Evolutionary conservation across 92 coral and sea anemone species (phyloP).

Genomic region (Palythoa grandis): DNA sequence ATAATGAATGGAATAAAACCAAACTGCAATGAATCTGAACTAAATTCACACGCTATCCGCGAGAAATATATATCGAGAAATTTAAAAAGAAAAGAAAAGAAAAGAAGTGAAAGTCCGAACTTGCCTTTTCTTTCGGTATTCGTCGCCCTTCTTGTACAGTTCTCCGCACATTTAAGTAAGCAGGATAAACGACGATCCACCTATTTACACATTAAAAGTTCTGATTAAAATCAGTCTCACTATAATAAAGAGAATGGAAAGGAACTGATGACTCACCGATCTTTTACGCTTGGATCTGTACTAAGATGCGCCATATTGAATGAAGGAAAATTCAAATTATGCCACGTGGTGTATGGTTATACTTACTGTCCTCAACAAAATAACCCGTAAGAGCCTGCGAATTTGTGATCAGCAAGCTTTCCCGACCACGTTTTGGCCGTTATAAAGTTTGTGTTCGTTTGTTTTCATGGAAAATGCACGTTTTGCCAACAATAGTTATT

Average conservation of each 20-base stretch:
- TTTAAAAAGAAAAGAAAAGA: neutral
- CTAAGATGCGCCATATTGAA: conserved; percentile 93
- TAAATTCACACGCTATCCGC: too few species aligned
- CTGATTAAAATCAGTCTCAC: neutral
- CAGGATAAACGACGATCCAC: conserved; percentile 94
- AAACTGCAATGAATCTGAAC: too few species aligned
- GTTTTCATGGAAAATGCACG: conserved; percentile 13
- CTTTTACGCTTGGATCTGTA: conserved; percentile 82
- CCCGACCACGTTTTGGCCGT: conserved; percentile 49
- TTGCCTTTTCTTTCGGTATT: conserved; percentile 87
- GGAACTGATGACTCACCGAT: conserved; percentile 69
- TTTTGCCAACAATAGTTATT: neutral
- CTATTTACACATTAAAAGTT: conserved; percentile 43
- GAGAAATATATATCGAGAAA: too few species aligned
- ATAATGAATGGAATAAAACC: too few species aligned
- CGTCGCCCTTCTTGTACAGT: conserved; percentile 94
- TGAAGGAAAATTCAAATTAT: neutral
- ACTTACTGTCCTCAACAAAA: conserved; percentile 9
- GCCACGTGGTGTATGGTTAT: conserved; percentile 23
- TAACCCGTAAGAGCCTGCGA: neutral
- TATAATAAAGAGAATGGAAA: neutral
- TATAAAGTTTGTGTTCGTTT: conserved; percentile 13
- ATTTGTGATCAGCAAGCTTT: conserved; percentile 1
- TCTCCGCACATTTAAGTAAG: conserved; percentile 86
- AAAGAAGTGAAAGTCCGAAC: neutral